phyloP scores from a whole-genome alignment of 2,113 vertebrate genomes.

The Rhinoptilus africanus region DNA sequence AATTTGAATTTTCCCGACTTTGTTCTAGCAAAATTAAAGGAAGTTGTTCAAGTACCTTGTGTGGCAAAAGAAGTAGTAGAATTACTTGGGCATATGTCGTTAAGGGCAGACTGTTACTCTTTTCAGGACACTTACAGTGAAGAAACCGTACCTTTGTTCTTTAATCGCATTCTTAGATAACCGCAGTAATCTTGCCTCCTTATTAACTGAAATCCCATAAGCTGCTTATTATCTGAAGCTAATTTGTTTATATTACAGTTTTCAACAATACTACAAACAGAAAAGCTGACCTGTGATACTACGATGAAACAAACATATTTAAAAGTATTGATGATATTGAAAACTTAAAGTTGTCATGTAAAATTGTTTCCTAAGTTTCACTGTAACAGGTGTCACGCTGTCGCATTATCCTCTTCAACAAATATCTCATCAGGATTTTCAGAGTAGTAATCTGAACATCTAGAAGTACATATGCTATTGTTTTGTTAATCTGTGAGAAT shows the following conservation, averaged over 20 bases:
- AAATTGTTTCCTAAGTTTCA: background rate
- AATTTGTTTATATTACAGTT: background rate
- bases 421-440: background rate
- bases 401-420: background rate
- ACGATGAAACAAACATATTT: background rate
- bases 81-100: background rate
- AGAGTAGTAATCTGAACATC: background rate
- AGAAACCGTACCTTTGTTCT: conserved; percentile 1
- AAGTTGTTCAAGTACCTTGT: background rate
- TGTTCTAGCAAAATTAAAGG: background rate
- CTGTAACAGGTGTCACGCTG: background rate
- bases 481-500: background rate
- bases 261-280: background rate
- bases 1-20: background rate
- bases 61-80: background rate
- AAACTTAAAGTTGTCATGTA: background rate
- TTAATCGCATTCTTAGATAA: conserved; percentile 16
- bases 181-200: conserved; percentile 9
- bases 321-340: background rate
- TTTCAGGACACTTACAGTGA: background rate
- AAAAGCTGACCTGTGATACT: background rate
- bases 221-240: conserved; percentile 21
- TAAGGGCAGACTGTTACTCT: background rate
- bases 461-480: background rate
- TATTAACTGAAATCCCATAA: conserved; percentile 39